These are phyloP conservation scores for Crypturellus tataupa DNA, from an alignment of 2,797 vertebrate species.

Conservation along the genomic window DNA sequence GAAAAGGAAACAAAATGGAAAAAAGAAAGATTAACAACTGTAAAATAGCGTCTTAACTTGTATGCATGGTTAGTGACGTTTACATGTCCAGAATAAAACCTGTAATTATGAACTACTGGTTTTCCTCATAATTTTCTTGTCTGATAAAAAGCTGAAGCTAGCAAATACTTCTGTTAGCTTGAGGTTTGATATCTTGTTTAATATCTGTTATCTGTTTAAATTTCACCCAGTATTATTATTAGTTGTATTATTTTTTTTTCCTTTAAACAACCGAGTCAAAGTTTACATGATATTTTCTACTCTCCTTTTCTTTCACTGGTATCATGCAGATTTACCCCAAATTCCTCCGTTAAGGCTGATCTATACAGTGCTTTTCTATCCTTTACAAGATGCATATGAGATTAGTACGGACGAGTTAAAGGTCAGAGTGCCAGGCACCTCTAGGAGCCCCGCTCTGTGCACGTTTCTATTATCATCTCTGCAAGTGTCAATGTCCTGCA, in stretches of 20 bases:
- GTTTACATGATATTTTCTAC: not conserved
- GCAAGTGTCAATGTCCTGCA: not conserved
- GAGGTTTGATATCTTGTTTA: not conserved
- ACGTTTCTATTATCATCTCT: not conserved
- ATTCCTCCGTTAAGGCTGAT: not conserved
- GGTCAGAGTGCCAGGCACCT: not conserved
- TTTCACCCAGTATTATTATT: not conserved
- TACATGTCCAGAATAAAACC: slow-evolving; percentile 97
- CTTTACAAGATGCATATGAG: not conserved
- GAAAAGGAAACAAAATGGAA: slow-evolving; percentile 69
- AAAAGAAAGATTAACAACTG: slow-evolving; percentile 89
- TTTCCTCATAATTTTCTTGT: not conserved
- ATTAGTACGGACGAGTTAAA: not conserved
- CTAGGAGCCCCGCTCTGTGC: not conserved
- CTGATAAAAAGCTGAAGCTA: not conserved
- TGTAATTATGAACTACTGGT: slow-evolving; percentile 58
- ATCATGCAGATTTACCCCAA: not conserved
- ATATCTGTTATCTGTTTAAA: not conserved
- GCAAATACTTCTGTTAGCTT: not conserved
- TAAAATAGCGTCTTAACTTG: slow-evolving; percentile 95
- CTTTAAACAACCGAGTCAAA: not conserved
- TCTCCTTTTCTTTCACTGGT: not conserved
- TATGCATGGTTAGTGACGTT: slow-evolving; percentile 99
- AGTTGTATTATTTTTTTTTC: not conserved
- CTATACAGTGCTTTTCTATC: not conserved